A percentile compares a stretch with the other conserved stretches of the same genome.
phyloP scores from a whole-genome alignment of 2,113 vertebrate genomes.

The Suncus etruscus region DNA sequence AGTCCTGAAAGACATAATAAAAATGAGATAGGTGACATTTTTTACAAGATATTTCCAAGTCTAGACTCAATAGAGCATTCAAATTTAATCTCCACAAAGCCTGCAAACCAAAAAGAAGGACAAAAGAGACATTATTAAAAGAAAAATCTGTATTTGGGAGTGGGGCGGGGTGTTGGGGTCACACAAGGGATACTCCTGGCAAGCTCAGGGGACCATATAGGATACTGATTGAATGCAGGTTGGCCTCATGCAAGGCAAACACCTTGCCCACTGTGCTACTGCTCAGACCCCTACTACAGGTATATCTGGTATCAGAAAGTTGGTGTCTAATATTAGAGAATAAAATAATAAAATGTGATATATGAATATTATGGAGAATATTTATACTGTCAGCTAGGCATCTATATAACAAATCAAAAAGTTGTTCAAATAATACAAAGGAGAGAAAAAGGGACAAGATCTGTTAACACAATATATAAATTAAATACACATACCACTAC shows the following conservation, averaged over 20 bases:
- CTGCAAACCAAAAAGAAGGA: neutral
- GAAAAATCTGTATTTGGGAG: slow-evolving; percentile 2
- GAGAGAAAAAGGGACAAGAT: slow-evolving; percentile 17
- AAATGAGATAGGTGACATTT: too few species aligned
- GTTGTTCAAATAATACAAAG: slow-evolving; percentile 8
- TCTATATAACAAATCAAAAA: slow-evolving; percentile 14
- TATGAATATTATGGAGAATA: neutral
- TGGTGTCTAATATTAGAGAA: slow-evolving; percentile 6
- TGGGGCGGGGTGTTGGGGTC: too few species aligned
- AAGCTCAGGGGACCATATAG: too few species aligned
- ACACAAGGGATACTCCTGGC: too few species aligned
- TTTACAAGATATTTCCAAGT: slow-evolving; percentile 30
- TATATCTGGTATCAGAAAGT: slow-evolving; percentile 44
- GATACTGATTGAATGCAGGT: too few species aligned
- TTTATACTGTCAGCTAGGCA: neutral
- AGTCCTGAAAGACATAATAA: too few species aligned
- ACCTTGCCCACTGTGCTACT: too few species aligned
- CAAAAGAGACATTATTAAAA: slow-evolving; percentile 21
- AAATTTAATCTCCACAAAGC: too few species aligned
- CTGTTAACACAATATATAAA: slow-evolving; percentile 15
- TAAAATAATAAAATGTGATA: slow-evolving; percentile 31
- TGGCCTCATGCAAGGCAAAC: too few species aligned
- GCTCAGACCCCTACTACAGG: neutral
- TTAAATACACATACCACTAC: slow-evolving; percentile 17
- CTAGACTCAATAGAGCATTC: slow-evolving; percentile 24